Evolutionary conservation across 2,797 vertebrate genomes (phyloP).

Genomic region (Sciurus carolinensis): DNA sequence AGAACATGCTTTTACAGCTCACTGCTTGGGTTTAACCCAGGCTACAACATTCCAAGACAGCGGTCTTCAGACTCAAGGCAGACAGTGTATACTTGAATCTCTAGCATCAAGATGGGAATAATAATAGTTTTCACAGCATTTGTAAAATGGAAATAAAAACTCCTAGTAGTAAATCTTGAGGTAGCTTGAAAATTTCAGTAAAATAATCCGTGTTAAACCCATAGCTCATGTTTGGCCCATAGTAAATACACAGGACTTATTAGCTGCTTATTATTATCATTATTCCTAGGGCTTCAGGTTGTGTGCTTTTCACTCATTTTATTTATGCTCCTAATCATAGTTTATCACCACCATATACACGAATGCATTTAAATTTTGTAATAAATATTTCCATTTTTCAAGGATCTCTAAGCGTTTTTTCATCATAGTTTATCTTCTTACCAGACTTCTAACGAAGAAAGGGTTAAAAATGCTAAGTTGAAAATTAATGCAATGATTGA

Average conservation of each 20-base stretch:
- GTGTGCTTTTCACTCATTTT: background rate
- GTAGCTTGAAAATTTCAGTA: background rate
- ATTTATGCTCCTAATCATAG: background rate
- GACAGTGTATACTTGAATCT: background rate
- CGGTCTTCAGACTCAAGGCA: background rate
- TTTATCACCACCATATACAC: background rate
- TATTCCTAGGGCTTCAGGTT: background rate
- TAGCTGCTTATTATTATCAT: background rate
- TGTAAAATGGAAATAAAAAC: background rate
- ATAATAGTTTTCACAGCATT: background rate
- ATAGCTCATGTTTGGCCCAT: background rate
- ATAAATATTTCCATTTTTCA: slow-evolving; percentile 69
- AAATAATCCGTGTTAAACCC: background rate
- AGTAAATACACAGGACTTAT: background rate
- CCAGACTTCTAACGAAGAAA: slow-evolving; percentile 76
- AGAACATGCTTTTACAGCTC: accelerated
- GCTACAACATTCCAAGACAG: background rate
- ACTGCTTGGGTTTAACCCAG: background rate
- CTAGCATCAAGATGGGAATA: background rate
- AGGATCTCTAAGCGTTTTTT: slow-evolving; percentile 62
- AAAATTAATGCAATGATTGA: slow-evolving; percentile 73
- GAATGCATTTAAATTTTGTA: slow-evolving; percentile 54
- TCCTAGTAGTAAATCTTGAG: background rate
- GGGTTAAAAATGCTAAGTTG: slow-evolving; percentile 46
- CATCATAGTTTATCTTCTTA: slow-evolving; percentile 63